phyloP scores from a whole-genome alignment of 2,797 vertebrate species.

The Pangasius krempfi region DNA sequence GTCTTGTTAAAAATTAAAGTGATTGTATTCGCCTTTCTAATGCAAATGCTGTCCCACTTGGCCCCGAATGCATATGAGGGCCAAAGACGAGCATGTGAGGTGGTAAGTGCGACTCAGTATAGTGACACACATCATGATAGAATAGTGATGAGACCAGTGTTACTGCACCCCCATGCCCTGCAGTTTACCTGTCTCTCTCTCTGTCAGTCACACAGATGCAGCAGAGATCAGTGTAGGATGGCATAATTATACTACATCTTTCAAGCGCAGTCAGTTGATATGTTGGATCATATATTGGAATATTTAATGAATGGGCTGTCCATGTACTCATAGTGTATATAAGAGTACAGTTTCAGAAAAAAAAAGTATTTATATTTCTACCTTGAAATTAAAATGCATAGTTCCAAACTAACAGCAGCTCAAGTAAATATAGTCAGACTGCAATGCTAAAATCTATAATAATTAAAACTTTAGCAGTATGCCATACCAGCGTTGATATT shows the following conservation, averaged over 20 bases:
- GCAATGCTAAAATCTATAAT: background rate
- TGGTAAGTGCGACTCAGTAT: constrained; percentile 51
- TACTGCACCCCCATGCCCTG: constrained; percentile 67
- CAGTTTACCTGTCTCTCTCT: constrained; percentile 73
- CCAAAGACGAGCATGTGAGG: constrained; percentile 60
- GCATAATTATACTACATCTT: background rate
- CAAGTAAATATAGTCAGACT: background rate
- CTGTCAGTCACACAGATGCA: constrained; percentile 72
- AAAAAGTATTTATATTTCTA: background rate
- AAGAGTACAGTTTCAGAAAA: background rate
- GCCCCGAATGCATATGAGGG: constrained; percentile 74
- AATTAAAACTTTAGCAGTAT: background rate
- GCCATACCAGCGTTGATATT: background rate
- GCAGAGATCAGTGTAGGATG: constrained; percentile 34
- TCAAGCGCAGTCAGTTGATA: background rate
- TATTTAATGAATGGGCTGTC: background rate
- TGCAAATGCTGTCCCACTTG: constrained; percentile 81
- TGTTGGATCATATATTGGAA: background rate
- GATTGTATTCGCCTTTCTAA: constrained; percentile 70
- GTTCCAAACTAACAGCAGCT: background rate
- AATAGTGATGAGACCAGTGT: constrained; percentile 74
- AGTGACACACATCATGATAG: constrained; percentile 69
- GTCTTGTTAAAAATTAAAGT: constrained; percentile 85
- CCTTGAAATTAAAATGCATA: background rate
- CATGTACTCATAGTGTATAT: background rate